These are phyloP conservation scores for Camponotus fellah DNA, from an alignment of 2,888 invertebrate species.

Conservation along the genomic window DNA sequence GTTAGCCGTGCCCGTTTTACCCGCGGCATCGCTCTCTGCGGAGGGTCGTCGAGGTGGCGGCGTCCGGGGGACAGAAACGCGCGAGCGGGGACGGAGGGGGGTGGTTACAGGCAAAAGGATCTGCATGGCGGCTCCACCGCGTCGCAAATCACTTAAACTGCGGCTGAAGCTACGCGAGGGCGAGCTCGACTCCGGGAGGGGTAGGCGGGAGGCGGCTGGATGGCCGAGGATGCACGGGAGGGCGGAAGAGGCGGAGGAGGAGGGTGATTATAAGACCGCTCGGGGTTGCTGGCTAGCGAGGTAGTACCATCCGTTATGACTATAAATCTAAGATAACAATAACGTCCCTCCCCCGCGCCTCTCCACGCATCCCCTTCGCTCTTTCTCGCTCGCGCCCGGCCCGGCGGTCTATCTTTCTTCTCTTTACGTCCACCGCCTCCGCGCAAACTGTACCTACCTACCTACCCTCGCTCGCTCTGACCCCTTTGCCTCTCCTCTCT, in stretches of 20 bases:
- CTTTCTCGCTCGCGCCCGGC: slow-evolving; percentile 59
- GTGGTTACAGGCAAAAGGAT: slow-evolving; percentile 84
- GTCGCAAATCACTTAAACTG: slow-evolving; percentile 86
- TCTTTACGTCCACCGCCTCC: slow-evolving; percentile 58
- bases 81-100: slow-evolving; percentile 52
- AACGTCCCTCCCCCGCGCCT: slow-evolving; percentile 82
- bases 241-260: slow-evolving; percentile 76
- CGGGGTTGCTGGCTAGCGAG: slow-evolving; percentile 85
- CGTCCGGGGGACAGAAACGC: slow-evolving; percentile 44
- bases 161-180: slow-evolving; percentile 83
- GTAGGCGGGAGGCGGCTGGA: slow-evolving; percentile 72
- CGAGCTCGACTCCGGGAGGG: slow-evolving; percentile 74
- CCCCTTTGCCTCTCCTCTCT: slow-evolving; percentile 61
- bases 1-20: slow-evolving; percentile 79
- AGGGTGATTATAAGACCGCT: slow-evolving; percentile 86
- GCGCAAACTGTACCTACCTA: slow-evolving; percentile 59
- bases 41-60: slow-evolving; percentile 69
- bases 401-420: slow-evolving; percentile 63
- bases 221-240: slow-evolving; percentile 75
- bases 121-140: slow-evolving; percentile 86
- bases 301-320: slow-evolving; percentile 86
- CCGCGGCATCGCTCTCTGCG: slow-evolving; percentile 70
- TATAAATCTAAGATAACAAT: slow-evolving; percentile 86
- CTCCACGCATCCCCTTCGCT: slow-evolving; percentile 70
- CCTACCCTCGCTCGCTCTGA: slow-evolving; percentile 65